Evolutionary conservation across 2,797 vertebrate genomes (phyloP).

Genomic region (Onychomys leucogaster): DNA sequence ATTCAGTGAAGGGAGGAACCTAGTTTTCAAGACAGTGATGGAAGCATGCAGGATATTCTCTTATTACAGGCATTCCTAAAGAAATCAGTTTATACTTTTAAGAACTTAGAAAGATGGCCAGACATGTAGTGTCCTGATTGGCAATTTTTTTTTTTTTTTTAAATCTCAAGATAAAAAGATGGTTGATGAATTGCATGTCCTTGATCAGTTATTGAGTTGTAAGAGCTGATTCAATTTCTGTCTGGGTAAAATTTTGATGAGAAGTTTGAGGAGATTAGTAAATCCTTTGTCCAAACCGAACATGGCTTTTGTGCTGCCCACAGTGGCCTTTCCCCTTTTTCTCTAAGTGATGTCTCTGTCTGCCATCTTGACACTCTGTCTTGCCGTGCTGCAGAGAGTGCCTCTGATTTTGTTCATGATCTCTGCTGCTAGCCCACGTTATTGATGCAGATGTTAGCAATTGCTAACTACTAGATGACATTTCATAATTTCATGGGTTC

Average conservation of each 20-base stretch:
- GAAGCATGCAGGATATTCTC: neutral
- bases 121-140: neutral
- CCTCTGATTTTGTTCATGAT: neutral
- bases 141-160: neutral
- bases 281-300: neutral
- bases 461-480: too few relatives aligned
- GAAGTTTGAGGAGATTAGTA: neutral
- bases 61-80: neutral
- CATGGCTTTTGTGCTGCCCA: neutral
- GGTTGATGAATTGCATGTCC: neutral
- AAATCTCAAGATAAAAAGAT: neutral
- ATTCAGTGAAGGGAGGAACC: neutral
- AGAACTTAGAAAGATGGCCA: neutral
- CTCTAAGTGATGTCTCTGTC: neutral
- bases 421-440: neutral
- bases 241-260: neutral
- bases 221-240: neutral
- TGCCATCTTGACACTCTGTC: neutral
- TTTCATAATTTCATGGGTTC: neutral
- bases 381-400: neutral
- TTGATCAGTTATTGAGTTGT: neutral
- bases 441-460: neutral
- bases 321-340: neutral
- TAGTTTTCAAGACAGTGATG: neutral
- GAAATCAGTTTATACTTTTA: conserved; percentile 2